phyloP scores from a whole-genome alignment of 2,113 vertebrate species.

The Malurus melanocephalus region DNA sequence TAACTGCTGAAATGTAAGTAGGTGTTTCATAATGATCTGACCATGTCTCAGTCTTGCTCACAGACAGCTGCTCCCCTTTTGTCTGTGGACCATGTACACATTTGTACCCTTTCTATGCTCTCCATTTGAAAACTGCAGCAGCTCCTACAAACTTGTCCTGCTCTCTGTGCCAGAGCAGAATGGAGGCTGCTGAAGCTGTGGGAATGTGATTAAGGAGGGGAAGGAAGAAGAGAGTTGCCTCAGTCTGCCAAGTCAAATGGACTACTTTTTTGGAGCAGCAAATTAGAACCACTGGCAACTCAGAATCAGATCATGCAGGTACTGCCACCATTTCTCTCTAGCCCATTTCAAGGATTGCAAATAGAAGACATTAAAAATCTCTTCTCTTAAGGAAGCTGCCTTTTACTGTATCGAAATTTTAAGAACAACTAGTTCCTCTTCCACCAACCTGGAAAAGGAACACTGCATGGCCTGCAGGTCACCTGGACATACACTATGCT shows the following conservation, averaged over 20 bases:
- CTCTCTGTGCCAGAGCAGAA: not conserved
- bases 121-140: not conserved
- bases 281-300: not conserved
- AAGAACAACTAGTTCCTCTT: not conserved
- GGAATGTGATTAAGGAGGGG: not conserved
- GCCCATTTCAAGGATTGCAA: not conserved
- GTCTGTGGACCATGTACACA: fast-evolving
- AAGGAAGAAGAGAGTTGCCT: not conserved
- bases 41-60: not conserved
- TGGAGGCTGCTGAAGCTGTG: not conserved
- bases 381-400: not conserved
- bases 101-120: not conserved
- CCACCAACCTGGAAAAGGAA: not conserved
- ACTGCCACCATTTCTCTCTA: not conserved
- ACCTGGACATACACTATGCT: not conserved
- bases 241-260: not conserved
- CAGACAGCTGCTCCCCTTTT: not conserved
- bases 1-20: not conserved
- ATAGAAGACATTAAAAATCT: not conserved
- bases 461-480: not conserved
- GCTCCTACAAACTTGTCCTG: not conserved
- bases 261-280: not conserved
- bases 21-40: not conserved
- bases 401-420: not conserved
- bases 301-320: not conserved